Conservation (phyloP, 2,888 invertebrate genomes). For the Drosophila subquinaria region DNA sequence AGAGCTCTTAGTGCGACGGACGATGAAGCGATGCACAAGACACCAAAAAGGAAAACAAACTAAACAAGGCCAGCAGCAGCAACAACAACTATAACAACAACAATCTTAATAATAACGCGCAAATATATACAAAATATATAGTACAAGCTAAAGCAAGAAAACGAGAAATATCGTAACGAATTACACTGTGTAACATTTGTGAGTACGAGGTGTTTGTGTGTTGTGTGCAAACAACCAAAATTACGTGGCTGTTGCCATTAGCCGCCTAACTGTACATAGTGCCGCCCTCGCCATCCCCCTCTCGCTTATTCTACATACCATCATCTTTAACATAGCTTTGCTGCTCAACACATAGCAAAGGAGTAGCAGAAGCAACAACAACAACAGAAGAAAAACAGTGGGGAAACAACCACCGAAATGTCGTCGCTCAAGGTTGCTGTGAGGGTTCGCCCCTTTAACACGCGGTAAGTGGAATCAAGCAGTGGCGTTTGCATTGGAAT, state of each 20-base stretch:
- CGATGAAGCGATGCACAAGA: conserved; percentile 53
- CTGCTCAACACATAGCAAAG: conserved; percentile 39
- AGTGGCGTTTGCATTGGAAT: conserved; percentile 19
- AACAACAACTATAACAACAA: conserved; percentile 23
- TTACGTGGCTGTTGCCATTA: conserved; percentile 40
- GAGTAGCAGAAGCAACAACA: conserved; percentile 38
- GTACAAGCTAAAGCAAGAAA: conserved; percentile 37
- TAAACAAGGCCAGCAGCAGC: conserved; percentile 31
- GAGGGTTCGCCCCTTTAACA: conserved; percentile 95
- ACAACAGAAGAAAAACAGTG: conserved; percentile 14
- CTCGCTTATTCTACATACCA: conserved; percentile 4
- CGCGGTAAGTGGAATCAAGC: conserved; percentile 88
- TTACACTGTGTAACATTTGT: conserved; percentile 45
- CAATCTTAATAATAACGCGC: conserved; percentile 27
- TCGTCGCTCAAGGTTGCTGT: conserved; percentile 97
- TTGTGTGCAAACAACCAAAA: conserved; percentile 24
- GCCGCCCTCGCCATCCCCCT: conserved; percentile 2
- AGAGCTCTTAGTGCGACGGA: conserved; percentile 47
- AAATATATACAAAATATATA: conserved; percentile 28
- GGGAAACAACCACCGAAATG: conserved; percentile 86
- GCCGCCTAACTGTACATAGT: conserved; percentile 33
- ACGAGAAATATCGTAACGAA: conserved; percentile 49
- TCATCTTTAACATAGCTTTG: conserved; percentile 4
- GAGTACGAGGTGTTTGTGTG: conserved; percentile 6
- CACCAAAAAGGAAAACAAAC: conserved; percentile 70